phyloP scores from a whole-genome alignment of 2,113 vertebrate genomes.

The Periophthalmus modestus region DNA sequence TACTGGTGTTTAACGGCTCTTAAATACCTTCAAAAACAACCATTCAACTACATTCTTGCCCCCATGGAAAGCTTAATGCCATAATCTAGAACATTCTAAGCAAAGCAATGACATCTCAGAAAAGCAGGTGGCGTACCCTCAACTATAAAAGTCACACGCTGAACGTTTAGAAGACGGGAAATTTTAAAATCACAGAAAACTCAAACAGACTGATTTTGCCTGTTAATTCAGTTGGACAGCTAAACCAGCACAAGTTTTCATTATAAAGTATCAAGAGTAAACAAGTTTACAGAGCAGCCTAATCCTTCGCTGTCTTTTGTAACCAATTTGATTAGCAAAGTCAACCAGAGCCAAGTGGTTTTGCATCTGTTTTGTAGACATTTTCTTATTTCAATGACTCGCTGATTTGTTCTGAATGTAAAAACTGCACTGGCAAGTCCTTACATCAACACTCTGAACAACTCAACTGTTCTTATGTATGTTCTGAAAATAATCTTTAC shows the following conservation, averaged over 20 bases:
- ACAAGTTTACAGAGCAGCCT: slow-evolving; percentile 27
- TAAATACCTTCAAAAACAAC: too few species aligned
- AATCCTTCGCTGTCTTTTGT: slow-evolving; percentile 1
- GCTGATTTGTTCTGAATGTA: not conserved
- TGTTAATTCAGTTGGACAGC: slow-evolving; percentile 1
- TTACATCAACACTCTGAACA: not conserved
- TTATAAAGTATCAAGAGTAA: slow-evolving; percentile 24
- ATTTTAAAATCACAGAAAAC: not conserved
- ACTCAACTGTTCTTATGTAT: too few species aligned
- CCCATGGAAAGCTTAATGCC: too few species aligned
- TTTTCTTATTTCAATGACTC: not conserved
- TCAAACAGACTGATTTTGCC: not conserved
- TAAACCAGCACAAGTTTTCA: not conserved
- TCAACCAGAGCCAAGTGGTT: slow-evolving; percentile 23
- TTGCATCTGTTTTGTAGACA: slow-evolving; percentile 43
- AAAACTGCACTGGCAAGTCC: not conserved
- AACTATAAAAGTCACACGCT: too few species aligned
- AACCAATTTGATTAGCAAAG: slow-evolving; percentile 64
- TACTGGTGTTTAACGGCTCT: too few species aligned
- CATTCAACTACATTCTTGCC: too few species aligned
- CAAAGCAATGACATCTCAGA: too few species aligned
- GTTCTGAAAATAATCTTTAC: too few species aligned
- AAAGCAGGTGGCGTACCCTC: too few species aligned
- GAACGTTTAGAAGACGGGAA: too few species aligned
- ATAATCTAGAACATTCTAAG: too few species aligned